Evolutionary conservation across 2,888 invertebrate species (phyloP).

Genomic region (Empis stercorea): DNA sequence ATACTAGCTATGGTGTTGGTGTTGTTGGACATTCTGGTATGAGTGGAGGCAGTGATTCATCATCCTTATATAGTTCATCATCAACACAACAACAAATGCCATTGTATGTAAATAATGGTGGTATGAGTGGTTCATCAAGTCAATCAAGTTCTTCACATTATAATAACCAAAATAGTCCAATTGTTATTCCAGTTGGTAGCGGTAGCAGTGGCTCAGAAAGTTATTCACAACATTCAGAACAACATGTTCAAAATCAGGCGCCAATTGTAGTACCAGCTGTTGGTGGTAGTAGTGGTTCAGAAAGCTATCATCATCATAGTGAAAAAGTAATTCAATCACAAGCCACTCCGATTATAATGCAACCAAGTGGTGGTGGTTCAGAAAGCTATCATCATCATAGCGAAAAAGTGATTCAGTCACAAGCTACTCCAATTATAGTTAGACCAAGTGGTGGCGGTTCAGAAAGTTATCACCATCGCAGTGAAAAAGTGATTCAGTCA

Average conservation of each 20-base stretch:
- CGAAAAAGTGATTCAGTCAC: slow-evolving; percentile 16
- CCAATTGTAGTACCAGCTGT: slow-evolving; percentile 14
- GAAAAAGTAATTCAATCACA: slow-evolving; percentile 17
- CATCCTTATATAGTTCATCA: slow-evolving; percentile 15
- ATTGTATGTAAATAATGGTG: no score
- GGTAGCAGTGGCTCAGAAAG: slow-evolving; percentile 14
- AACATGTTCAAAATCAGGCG: slow-evolving; percentile 13
- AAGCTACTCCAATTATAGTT: slow-evolving; percentile 16
- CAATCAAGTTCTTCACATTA: slow-evolving; percentile 17
- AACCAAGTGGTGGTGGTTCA: slow-evolving; percentile 17
- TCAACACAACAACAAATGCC: slow-evolving; percentile 7
- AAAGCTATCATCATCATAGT: slow-evolving; percentile 14
- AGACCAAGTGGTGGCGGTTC: slow-evolving; percentile 13
- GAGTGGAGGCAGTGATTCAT: slow-evolving; percentile 1
- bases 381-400: slow-evolving; percentile 20
- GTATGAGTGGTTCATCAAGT: slow-evolving; percentile 8
- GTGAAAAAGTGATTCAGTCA: slow-evolving; percentile 16
- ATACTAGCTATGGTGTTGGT: not conserved
- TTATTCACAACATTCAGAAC: slow-evolving; percentile 14
- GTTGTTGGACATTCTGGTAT: not conserved
- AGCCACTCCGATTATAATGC: slow-evolving; percentile 14
- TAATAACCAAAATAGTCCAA: slow-evolving; percentile 12
- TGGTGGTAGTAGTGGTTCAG: slow-evolving; percentile 15
- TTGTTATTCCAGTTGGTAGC: slow-evolving; percentile 19
- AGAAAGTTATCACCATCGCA: slow-evolving; percentile 19